Evolutionary conservation across 1,140 invertebrate species (phyloP), one percentile per base, ranked within the genome.

Genomic region (Diabrotica undecimpunctata): DNA sequence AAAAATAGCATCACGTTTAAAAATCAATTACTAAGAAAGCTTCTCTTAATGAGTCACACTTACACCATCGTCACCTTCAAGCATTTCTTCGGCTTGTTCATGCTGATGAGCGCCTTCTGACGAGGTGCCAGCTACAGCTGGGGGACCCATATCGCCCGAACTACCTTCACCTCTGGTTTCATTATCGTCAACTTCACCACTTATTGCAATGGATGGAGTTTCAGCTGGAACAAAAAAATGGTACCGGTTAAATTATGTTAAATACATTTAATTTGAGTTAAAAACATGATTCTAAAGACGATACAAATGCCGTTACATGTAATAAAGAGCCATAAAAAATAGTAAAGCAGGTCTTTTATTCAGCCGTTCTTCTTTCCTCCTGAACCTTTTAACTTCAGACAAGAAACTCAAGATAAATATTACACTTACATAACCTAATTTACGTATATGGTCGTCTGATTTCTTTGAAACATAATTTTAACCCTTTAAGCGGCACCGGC

Each of bases 41-140:
- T 25, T 25, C 25, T 25, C 25, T 25, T 25, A 25, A 25, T 25
- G 1, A 25, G 4, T n/a, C 25, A 13, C 59, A 61, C 14, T 64
- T 75, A 77, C 73, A 57, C 72, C 75, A 71, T 77, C 74, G 37
- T 78, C 73, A 8, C 71, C 72, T 66, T 79, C 75, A 8, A 70
- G 67, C 62, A 70, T 69, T 54, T 74, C 72, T 58, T 73, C 72
- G 9, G 64, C 56, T 67, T 73, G 67, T 51, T 72, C 65, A 10
- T 66, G 39, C 56, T 66, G 64, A 0, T 8, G 8, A 8, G 54
- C 54, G 11, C 65, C 71, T 61, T 78, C 77, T 8, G 74, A 62
- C 0, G 74, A 76, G 8, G 77, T 74, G 35, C 76, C 77, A 14
- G 75, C 74, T 41, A 74, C 69, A 6, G 65, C 62, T 11, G 74